Percentiles rank a stretch among this genome's conserved stretches.
These are phyloP conservation scores for Centropristis striata DNA, from an alignment of 2,113 vertebrate species.

Conservation along the genomic window DNA sequence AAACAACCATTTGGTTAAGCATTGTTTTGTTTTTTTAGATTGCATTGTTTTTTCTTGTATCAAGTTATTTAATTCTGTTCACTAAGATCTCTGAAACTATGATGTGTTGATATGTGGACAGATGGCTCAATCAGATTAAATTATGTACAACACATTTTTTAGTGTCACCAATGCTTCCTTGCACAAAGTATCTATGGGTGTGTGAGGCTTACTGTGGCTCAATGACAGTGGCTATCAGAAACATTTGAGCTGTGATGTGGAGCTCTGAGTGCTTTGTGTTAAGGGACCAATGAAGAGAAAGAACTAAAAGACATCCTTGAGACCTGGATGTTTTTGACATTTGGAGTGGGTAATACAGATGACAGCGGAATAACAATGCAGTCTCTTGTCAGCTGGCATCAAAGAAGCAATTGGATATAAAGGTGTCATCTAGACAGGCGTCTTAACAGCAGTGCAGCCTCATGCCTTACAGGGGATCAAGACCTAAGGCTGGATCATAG, in stretches of 20 bases:
- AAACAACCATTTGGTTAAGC: too few relatives aligned
- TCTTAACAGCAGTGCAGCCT: constrained; percentile 13
- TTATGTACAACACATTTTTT: not conserved
- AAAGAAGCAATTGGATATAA: constrained; percentile 25
- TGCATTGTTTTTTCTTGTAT: too few relatives aligned
- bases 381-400: constrained; percentile 2
- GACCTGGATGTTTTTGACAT: not conserved
- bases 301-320: not conserved
- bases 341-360: constrained; percentile 4
- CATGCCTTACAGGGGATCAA: constrained; percentile 5
- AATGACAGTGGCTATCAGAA: not conserved
- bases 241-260: not conserved
- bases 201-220: not conserved
- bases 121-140: too few relatives aligned
- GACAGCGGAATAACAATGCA: not conserved
- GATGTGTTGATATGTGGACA: too few relatives aligned
- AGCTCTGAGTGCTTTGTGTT: not conserved
- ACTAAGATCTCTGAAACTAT: too few relatives aligned
- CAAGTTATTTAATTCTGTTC: too few relatives aligned
- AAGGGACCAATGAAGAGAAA: not conserved
- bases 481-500: constrained; percentile 32
- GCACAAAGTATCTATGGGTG: not conserved
- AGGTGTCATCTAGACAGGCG: constrained; percentile 3
- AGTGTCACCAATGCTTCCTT: not conserved
- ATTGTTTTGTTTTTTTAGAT: too few relatives aligned